Evolutionary conservation across 2,888 invertebrate species (phyloP).

Genomic region (Mellilla xanthometata): DNA sequence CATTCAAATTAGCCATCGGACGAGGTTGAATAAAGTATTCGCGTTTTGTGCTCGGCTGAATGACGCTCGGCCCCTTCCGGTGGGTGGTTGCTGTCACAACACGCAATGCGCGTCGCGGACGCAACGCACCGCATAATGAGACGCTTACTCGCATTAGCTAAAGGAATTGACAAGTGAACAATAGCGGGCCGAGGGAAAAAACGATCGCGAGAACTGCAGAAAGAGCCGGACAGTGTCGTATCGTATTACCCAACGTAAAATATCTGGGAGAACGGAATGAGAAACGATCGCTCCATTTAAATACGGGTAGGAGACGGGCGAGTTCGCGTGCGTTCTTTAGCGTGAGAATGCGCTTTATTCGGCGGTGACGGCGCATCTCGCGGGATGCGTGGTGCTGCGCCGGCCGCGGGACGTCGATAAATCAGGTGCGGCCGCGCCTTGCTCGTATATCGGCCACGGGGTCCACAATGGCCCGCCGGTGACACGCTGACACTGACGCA

Average conservation of each 20-base stretch:
- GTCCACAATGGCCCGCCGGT: conserved; percentile 67
- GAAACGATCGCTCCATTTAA: conserved; percentile 79
- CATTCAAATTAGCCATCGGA: conserved; percentile 80
- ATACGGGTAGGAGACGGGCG: conserved; percentile 71
- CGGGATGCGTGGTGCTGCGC: conserved; percentile 34
- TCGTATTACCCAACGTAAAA: conserved; percentile 82
- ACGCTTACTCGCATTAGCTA: conserved; percentile 83
- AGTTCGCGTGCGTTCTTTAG: conserved; percentile 80
- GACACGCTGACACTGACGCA: conserved; percentile 75
- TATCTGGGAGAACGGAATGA: conserved; percentile 81
- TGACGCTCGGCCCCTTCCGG: conserved; percentile 80
- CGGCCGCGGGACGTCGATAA: conserved; percentile 73
- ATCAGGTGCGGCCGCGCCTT: conserved; percentile 63
- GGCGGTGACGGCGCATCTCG: conserved; percentile 68
- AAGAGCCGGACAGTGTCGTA: conserved; percentile 82
- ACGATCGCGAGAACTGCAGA: conserved; percentile 74
- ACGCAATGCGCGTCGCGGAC: conserved; percentile 79
- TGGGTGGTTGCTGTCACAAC: conserved; percentile 83
- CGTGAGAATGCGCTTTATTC: conserved; percentile 81
- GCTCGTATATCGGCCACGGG: conserved; percentile 63
- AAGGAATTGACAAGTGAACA: conserved; percentile 83
- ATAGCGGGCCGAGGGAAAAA: conserved; percentile 74
- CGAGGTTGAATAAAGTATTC: conserved; percentile 76
- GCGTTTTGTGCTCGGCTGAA: conserved; percentile 78
- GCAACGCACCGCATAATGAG: conserved; percentile 81